phyloP scores from a whole-genome alignment of 1,140 invertebrate species.

The Drosophila ironensis region DNA sequence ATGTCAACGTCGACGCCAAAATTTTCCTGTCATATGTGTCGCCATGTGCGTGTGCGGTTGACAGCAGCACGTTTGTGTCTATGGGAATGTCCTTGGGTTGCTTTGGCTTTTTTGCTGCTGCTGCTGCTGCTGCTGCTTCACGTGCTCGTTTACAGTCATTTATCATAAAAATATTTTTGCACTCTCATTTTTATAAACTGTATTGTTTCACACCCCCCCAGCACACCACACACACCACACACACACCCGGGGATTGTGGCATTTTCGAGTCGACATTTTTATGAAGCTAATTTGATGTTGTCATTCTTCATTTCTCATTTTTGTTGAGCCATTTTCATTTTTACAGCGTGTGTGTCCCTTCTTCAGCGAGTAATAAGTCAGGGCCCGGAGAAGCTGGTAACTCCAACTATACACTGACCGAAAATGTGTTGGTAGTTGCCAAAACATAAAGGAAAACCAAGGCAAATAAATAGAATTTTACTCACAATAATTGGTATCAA shows the following conservation, averaged over 20 bases:
- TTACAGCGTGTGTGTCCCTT: slow-evolving; percentile 41
- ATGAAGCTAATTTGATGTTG: slow-evolving; percentile 79
- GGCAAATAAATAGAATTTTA: no score
- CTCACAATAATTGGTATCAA: no score
- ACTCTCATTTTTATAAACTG: slow-evolving; percentile 79
- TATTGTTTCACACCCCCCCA: slow-evolving; percentile 68
- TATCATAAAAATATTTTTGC: slow-evolving; percentile 79
- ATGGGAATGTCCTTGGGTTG: slow-evolving; percentile 47
- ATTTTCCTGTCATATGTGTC: slow-evolving; percentile 47
- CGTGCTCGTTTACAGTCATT: slow-evolving; percentile 79
- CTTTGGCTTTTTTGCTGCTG: no score
- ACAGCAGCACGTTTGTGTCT: slow-evolving; percentile 76
- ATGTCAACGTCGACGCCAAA: slow-evolving; percentile 77
- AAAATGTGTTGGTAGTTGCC: not conserved
- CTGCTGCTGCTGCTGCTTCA: slow-evolving; percentile 68
- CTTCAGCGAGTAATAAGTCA: slow-evolving; percentile 24
- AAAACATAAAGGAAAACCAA: no score
- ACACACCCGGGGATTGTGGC: not conserved
- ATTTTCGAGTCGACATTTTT: slow-evolving; percentile 63
- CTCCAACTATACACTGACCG: slow-evolving; percentile 2
- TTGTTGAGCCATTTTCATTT: slow-evolving; percentile 72
- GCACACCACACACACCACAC: not conserved
- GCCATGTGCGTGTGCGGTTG: slow-evolving; percentile 72
- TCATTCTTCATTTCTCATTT: slow-evolving; percentile 79
- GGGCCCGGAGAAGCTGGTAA: not conserved